phyloP scores from a whole-genome alignment of 2,797 vertebrate genomes.

The Myripristis jacobus region DNA sequence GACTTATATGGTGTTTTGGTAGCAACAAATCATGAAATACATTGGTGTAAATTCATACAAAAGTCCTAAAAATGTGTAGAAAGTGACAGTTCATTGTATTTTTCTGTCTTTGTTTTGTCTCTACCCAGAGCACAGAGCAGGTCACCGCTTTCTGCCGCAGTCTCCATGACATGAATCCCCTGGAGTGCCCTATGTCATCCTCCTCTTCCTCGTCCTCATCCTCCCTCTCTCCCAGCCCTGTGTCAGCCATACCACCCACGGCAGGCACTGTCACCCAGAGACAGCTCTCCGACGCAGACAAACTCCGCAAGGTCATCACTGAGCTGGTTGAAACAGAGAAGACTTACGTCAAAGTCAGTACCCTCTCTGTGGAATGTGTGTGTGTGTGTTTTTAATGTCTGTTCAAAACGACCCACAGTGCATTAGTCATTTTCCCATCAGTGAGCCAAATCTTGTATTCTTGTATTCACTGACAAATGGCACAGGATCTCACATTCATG shows the following conservation, averaged over 20 bases:
- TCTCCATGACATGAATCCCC: constrained; percentile 92
- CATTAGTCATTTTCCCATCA: neutral
- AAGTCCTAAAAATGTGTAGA: neutral
- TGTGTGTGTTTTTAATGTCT: neutral
- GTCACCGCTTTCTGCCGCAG: constrained; percentile 89
- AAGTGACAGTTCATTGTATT: constrained; percentile 2
- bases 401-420: neutral
- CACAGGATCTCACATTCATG: neutral
- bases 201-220: constrained; percentile 80
- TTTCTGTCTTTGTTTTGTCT: constrained; percentile 6
- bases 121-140: constrained; percentile 89
- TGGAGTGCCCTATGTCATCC: constrained; percentile 78
- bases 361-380: neutral
- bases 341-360: constrained; percentile 94
- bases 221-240: constrained; percentile 87
- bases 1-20: neutral
- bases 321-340: constrained; percentile 97
- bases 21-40: no score
- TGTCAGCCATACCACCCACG: constrained; percentile 83
- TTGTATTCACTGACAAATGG: neutral
- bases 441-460: neutral
- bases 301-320: constrained; percentile 96
- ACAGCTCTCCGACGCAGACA: constrained; percentile 95
- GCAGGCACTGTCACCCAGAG: constrained; percentile 81
- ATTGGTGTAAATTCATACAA: no score